Evolutionary conservation across 2,797 vertebrate species (phyloP), one percentile per base, ranked within the genome.

Genomic region (Galago senegalensis): DNA sequence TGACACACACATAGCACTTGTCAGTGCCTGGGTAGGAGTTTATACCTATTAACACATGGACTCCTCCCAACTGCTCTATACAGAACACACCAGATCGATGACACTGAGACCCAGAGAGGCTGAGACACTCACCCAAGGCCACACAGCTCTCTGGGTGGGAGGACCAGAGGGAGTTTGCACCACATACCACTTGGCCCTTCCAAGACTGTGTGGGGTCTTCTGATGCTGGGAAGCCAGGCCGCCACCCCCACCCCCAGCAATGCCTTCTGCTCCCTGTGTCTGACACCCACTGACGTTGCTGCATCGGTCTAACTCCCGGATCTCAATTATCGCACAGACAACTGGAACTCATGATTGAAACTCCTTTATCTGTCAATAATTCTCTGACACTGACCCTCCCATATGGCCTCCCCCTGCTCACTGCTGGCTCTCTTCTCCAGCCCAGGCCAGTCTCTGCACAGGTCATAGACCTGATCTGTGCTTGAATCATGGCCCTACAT

Each of bases 321-420:
- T 40, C 40, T 40, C 40, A 40, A 40, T 40, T 40, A 40, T 40
- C 40, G 40, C 40, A 23, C 18, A 23, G 18, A 2, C 12, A 12
- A 9, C 8, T 0, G n/a, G 3, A 0, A 0, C 9, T 34, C 25
- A 34, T 0, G n/a, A 10, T 11, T 31, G 3, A 16, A 21, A 1
- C 21, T 31, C 37, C 76, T 31, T 10, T 61, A 46, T 58, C 69
- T 27, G 34, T 53, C 14, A 53, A 53, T 53, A 3, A 53, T 53
- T 53, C 49, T 53, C 49, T 53, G 53, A 12, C 20, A 1, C 23
- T 31, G 21, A 61, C 4, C 27, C 0, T 0, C 31, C 31, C 9
- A 1, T 1, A 5, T n/a, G 37, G 25, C 65, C 46, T 12, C 70
- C 34, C 23, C 34, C 46, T 25, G 21, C 23, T 46, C 31, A 1